phyloP scores from a whole-genome alignment of 2,888 invertebrate genomes.

The Mythimna loreyi region DNA sequence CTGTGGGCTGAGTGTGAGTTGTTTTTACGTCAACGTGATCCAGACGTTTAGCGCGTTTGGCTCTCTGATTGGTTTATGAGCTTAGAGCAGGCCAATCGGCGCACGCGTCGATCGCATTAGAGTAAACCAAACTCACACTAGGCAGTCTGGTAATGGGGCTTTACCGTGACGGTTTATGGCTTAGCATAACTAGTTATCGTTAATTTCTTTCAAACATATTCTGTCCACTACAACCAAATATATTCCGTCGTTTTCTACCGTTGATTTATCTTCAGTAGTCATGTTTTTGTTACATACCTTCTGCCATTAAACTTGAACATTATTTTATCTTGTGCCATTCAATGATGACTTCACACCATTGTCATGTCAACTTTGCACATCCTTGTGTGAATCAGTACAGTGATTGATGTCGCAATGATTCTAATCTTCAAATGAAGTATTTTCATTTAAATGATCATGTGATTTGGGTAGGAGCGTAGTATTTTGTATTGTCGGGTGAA shows the following conservation, averaged over 20 bases:
- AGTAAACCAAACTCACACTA: too few species aligned
- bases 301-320: slow-evolving; percentile 23
- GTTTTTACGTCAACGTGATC: too few species aligned
- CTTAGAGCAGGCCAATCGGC: too few species aligned
- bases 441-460: slow-evolving; percentile 5
- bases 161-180: too few species aligned
- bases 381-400: slow-evolving; percentile 57
- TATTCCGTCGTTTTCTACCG: background rate
- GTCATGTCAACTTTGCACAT: slow-evolving; percentile 45
- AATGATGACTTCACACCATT: slow-evolving; percentile 55
- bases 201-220: background rate
- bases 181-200: background rate
- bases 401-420: slow-evolving; percentile 35
- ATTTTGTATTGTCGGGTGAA: background rate
- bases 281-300: background rate
- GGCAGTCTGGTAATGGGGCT: too few species aligned
- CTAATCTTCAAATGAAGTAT: slow-evolving; percentile 27
- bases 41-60: too few species aligned
- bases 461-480: background rate
- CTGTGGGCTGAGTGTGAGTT: too few species aligned
- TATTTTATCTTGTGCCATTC: slow-evolving; percentile 5
- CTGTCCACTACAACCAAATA: background rate
- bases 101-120: too few species aligned
- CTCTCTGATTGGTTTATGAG: too few species aligned
- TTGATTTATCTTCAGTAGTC: slow-evolving; percentile 22